Conservation (phyloP, 2,888 invertebrate genomes). For the Geophilus truncorum region DNA sequence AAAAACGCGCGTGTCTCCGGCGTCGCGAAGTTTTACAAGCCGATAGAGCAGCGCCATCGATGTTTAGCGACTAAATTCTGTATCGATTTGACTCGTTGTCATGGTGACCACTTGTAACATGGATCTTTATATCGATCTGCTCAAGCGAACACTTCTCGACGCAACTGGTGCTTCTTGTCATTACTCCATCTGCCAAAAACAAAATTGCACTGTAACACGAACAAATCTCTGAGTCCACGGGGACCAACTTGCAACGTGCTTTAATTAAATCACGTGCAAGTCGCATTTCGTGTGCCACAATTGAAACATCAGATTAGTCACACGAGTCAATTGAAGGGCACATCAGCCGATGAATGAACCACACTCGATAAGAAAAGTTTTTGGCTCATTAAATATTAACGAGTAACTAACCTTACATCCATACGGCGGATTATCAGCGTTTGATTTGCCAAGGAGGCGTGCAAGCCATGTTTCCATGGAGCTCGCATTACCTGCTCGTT, state of each 20-base stretch:
- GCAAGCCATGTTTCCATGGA: background rate
- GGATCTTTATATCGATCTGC: background rate
- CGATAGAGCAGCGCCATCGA: constrained; percentile 72
- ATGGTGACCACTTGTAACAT: background rate
- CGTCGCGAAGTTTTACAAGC: constrained; percentile 74
- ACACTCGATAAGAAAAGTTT: background rate
- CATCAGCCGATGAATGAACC: background rate
- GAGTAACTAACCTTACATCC: background rate
- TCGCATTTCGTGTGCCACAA: background rate
- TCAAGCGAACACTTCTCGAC: background rate
- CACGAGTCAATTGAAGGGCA: no score
- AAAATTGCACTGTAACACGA: background rate
- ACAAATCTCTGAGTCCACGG: background rate
- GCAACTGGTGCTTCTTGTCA: background rate
- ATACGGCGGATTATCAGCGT: background rate
- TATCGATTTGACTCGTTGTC: background rate
- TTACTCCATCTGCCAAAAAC: background rate
- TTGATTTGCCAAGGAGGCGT: background rate
- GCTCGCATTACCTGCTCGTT: background rate
- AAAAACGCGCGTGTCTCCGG: constrained; percentile 75
- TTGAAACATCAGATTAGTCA: no score
- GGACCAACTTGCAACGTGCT: background rate
- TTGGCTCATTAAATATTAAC: background rate
- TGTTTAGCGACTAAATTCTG: background rate
- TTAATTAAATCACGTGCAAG: background rate